These are phyloP conservation scores for Leiothrix lutea DNA, from an alignment of 2,113 vertebrate species.

Conservation along the genomic window DNA sequence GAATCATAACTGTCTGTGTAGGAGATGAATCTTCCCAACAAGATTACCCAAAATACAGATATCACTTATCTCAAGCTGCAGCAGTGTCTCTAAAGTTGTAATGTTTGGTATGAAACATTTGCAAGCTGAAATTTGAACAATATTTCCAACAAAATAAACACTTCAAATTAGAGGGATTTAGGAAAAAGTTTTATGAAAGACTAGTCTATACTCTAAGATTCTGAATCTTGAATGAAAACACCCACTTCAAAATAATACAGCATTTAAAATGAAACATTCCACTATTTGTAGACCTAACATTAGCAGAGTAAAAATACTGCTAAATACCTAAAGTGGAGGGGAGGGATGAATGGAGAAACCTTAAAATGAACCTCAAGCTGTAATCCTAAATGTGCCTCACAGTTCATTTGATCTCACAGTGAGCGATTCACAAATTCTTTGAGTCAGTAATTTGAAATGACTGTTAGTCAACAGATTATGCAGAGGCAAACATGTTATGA, in stretches of 20 bases:
- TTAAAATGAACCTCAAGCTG: constrained; percentile 35
- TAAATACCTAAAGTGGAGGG: neutral
- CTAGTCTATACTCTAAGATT: neutral
- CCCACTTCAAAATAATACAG: neutral
- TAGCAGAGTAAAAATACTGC: constrained; percentile 17
- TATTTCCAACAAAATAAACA: neutral
- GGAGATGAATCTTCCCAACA: neutral
- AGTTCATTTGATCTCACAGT: constrained; percentile 37
- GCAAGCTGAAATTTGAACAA: neutral
- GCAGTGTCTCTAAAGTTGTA: neutral
- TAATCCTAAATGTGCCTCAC: constrained; percentile 13
- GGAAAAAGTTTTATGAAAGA: neutral
- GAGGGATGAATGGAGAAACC: constrained; percentile 32
- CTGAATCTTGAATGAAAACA: neutral
- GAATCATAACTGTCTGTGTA: neutral
- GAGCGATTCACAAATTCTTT: constrained; percentile 47
- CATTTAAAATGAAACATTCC: neutral
- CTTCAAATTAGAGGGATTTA: neutral
- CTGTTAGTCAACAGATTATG: constrained; percentile 60
- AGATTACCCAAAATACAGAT: neutral
- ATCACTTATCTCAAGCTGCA: neutral
- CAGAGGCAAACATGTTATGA: constrained; percentile 54
- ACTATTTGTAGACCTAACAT: neutral
- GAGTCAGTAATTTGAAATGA: constrained; percentile 59
- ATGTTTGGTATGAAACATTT: neutral